Evolutionary conservation across 2,888 invertebrate species (phyloP).

Genomic region (Acronicta psi): DNA sequence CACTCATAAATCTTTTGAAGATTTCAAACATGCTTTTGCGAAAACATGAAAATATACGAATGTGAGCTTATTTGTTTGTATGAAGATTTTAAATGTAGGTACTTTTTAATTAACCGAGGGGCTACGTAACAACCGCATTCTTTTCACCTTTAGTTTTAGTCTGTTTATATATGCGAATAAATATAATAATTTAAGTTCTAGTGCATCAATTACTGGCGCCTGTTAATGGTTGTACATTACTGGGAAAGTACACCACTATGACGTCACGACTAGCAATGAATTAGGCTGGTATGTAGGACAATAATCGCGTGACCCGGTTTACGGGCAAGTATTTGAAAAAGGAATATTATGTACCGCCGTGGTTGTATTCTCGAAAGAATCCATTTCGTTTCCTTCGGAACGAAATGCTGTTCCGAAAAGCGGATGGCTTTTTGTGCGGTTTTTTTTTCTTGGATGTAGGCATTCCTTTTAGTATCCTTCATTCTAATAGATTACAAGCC

Average conservation of each 20-base stretch:
- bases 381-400: constrained; percentile 15
- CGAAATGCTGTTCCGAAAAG: constrained; percentile 8
- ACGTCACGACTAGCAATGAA: constrained; percentile 59
- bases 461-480: too few relatives aligned
- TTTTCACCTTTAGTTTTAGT: too few relatives aligned
- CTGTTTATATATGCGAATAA: constrained; percentile 20
- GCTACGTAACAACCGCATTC: too few relatives aligned
- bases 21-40: constrained; percentile 46
- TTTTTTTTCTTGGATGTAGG: not conserved
- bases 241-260: constrained; percentile 53
- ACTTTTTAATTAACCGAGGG: constrained; percentile 6
- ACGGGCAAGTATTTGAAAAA: constrained; percentile 35
- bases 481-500: too few relatives aligned
- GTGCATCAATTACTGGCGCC: constrained; percentile 49
- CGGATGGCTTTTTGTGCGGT: not conserved
- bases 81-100: constrained; percentile 7
- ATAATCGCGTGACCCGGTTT: constrained; percentile 64
- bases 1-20: constrained; percentile 41
- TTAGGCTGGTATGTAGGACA: constrained; percentile 63
- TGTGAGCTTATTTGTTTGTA: constrained; percentile 21
- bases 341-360: constrained; percentile 19
- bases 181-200: constrained; percentile 11
- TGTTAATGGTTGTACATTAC: constrained; percentile 60
- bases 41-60: constrained; percentile 39
- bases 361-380: constrained; percentile 8